Conservation (phyloP, 2,888 invertebrate species). For the Abrostola tripartita region DNA sequence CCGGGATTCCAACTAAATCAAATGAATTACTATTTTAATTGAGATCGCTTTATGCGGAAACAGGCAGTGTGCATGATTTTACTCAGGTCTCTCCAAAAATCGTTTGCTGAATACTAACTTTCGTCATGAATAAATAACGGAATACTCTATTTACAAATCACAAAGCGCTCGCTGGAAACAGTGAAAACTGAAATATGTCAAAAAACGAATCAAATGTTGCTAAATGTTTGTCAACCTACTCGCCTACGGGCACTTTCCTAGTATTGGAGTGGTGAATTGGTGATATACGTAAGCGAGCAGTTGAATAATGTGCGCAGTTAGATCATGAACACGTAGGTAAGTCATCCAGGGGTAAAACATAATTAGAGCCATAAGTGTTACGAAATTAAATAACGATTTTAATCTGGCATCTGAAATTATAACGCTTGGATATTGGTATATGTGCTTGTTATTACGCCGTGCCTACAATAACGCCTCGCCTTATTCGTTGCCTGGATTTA, state of each 20-base stretch:
- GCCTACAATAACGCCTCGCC: not conserved
- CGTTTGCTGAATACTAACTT: not conserved
- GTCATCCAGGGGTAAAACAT: too few relatives aligned
- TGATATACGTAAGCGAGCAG: too few relatives aligned
- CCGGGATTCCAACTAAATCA: too few relatives aligned
- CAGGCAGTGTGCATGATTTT: too few relatives aligned
- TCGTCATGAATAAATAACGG: not conserved
- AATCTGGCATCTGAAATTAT: not conserved
- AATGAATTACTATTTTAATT: too few relatives aligned
- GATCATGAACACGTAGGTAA: too few relatives aligned
- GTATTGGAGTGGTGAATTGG: too few relatives aligned
- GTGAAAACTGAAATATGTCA: not conserved
- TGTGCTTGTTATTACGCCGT: not conserved
- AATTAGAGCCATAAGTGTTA: too few relatives aligned
- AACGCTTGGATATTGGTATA: not conserved
- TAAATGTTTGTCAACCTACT: not conserved
- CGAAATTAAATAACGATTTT: not conserved
- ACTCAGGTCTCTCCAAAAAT: too few relatives aligned
- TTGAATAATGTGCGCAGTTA: too few relatives aligned
- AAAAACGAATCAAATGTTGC: not conserved
- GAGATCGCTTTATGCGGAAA: too few relatives aligned
- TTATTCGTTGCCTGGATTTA: not conserved
- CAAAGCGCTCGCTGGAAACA: not conserved
- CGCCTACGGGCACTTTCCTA: too few relatives aligned
- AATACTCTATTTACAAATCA: not conserved